Evolutionary conservation across 2,113 vertebrate genomes (phyloP).

Genomic region (Nanorana parkeri): DNA sequence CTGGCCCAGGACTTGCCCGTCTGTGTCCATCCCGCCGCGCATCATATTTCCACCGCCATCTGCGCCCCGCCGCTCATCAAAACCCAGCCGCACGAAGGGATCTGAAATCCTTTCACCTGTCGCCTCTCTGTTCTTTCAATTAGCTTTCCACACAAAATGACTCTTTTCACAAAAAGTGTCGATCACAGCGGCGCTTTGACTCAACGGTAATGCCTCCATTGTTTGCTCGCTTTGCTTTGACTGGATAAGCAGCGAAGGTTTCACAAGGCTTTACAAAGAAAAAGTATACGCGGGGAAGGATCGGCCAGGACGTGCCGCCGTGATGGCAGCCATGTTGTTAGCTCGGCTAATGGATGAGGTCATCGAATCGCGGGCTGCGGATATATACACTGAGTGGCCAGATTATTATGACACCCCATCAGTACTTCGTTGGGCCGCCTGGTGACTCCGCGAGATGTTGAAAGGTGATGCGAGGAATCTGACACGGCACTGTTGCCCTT

Average conservation of each 20-base stretch:
- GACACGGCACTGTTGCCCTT: too few species aligned
- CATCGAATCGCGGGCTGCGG: too few species aligned
- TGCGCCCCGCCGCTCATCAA: slow-evolving; percentile 12
- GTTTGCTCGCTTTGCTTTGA: slow-evolving; percentile 12
- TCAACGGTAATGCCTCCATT: slow-evolving; percentile 18
- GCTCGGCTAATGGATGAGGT: too few species aligned
- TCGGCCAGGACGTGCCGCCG: too few species aligned
- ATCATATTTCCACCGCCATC: slow-evolving; percentile 3
- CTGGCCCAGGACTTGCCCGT: not conserved
- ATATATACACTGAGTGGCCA: too few species aligned
- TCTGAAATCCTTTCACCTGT: not conserved
- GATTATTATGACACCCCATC: too few species aligned
- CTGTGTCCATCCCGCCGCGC: not conserved
- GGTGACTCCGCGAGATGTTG: too few species aligned
- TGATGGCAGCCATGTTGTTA: too few species aligned
- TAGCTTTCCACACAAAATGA: not conserved
- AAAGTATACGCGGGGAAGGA: too few species aligned
- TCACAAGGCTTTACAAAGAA: not conserved
- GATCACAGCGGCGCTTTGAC: slow-evolving; percentile 9
- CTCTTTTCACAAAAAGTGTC: slow-evolving; percentile 8
- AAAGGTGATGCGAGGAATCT: too few species aligned
- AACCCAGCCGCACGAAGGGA: not conserved
- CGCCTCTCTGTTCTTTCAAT: not conserved
- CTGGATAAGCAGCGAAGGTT: slow-evolving; percentile 2
- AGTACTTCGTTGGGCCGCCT: too few species aligned